Evolutionary conservation across 2,113 vertebrate genomes (phyloP).

Genomic region (Emydocephalus ijimae): DNA sequence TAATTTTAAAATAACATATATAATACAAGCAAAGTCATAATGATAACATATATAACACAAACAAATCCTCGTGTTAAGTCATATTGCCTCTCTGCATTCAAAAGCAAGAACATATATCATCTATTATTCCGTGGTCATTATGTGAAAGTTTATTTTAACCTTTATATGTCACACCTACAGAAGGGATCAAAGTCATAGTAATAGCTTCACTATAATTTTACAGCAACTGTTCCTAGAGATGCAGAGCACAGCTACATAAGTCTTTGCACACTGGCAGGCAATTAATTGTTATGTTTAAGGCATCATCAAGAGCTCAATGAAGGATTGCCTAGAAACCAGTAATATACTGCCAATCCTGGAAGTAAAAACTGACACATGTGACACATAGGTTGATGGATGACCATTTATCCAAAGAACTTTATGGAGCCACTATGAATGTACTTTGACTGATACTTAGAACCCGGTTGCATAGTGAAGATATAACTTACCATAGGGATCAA

Average conservation of each 20-base stretch:
- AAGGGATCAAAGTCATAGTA: background rate
- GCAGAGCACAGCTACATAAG: background rate
- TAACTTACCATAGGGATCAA: background rate
- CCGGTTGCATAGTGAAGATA: background rate
- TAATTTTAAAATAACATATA: background rate
- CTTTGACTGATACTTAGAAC: background rate
- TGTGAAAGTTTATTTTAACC: background rate
- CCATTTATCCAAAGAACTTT: background rate
- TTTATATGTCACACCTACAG: background rate
- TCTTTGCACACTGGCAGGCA: background rate
- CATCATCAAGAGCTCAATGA: background rate
- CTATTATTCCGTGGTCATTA: background rate
- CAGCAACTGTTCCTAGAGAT: background rate
- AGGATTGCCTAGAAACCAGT: background rate
- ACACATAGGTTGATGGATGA: background rate
- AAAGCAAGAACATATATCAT: background rate
- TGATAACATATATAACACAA: background rate
- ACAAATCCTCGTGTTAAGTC: background rate
- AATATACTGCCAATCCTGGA: background rate
- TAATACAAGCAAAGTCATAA: background rate
- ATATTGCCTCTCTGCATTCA: background rate
- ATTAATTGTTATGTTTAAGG: background rate
- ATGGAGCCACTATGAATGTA: background rate
- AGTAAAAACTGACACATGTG: background rate
- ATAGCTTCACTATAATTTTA: background rate